Conservation (phyloP, 2,888 invertebrate species). For the Conistra vaccinii region DNA sequence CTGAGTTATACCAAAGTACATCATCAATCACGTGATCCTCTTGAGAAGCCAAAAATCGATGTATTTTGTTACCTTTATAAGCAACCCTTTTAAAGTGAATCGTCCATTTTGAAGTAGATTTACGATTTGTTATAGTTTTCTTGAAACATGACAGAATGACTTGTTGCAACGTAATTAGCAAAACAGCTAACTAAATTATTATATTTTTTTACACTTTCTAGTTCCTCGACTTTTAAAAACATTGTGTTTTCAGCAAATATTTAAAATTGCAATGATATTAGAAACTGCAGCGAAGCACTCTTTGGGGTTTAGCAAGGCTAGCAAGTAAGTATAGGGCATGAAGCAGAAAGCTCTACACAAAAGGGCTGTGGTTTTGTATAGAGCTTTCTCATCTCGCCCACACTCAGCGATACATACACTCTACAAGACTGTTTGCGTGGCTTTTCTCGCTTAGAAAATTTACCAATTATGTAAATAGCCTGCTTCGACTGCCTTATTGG, state of each 20-base stretch:
- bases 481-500: too few species aligned
- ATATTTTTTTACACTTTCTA: background rate
- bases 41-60: background rate
- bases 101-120: background rate
- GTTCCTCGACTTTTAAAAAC: background rate
- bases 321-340: too few species aligned
- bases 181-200: background rate
- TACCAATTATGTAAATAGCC: constrained; percentile 41
- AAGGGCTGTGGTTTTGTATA: too few species aligned
- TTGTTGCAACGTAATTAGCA: background rate
- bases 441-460: constrained; percentile 31
- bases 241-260: background rate
- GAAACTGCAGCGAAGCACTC: background rate
- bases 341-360: too few species aligned
- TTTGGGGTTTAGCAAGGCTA: background rate
- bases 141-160: background rate
- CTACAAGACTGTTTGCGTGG: constrained; percentile 11
- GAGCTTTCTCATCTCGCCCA: constrained; percentile 46
- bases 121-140: background rate
- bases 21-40: background rate
- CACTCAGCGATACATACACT: constrained; percentile 21
- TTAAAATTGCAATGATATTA: constrained; percentile 2
- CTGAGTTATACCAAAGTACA: background rate
- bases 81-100: background rate
- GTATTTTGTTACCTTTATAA: background rate